Conservation (phyloP, 2,113 vertebrate genomes). For the Hippolais icterina region DNA sequence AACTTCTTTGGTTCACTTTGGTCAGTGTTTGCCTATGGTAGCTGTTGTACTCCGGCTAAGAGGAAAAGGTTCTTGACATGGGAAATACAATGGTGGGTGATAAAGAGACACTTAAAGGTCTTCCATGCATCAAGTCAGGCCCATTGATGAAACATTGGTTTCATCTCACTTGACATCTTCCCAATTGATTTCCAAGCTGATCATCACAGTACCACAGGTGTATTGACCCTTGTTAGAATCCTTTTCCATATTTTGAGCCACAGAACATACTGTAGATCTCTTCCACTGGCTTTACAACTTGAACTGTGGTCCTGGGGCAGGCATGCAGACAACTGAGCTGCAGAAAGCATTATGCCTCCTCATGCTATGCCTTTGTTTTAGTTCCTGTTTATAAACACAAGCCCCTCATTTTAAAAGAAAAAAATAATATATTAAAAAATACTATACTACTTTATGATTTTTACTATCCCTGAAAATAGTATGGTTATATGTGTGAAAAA, state of each 20-base stretch:
- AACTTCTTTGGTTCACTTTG: not conserved
- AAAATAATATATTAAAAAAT: not conserved
- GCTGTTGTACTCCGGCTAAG: not conserved
- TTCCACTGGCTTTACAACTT: not conserved
- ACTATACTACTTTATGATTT: not conserved
- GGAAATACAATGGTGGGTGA: fast-evolving
- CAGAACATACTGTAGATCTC: not conserved
- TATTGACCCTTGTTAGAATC: not conserved
- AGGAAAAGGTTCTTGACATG: not conserved
- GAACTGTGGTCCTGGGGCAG: not conserved
- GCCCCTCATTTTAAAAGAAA: not conserved
- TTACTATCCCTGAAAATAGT: not conserved
- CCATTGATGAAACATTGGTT: not conserved
- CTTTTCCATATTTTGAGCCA: fast-evolving
- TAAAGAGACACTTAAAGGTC: not conserved
- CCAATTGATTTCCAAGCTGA: not conserved
- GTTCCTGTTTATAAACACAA: not conserved
- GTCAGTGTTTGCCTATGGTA: not conserved
- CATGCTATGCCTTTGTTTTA: not conserved
- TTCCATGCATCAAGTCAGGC: not conserved
- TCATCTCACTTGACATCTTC: not conserved
- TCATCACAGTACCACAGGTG: not conserved
- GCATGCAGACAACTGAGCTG: fast-evolving
- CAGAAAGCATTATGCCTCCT: not conserved
- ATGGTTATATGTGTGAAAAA: not conserved